Evolutionary conservation across 2,888 invertebrate genomes (phyloP), one percentile per base, ranked within the genome.

Genomic region (Sclerodermus sp.): DNA sequence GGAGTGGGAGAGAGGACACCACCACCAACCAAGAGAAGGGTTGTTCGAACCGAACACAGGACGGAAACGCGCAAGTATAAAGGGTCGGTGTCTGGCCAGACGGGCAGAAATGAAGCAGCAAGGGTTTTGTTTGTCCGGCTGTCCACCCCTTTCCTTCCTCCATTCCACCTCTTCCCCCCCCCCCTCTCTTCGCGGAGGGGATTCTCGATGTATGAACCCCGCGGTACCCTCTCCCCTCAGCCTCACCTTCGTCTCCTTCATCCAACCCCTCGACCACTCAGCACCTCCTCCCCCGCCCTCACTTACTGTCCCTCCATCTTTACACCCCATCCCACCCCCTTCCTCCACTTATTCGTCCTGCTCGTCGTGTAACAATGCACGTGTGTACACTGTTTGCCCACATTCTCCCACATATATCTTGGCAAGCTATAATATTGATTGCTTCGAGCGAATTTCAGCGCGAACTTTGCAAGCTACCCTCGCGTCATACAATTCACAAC

Each of bases 91-190:
- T 74, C 76, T 76, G 74, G 75, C 74, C 73, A 74, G 76, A 73
- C 74, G 73, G 71, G 73, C 71, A 76, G 75, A 74, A 76, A 75
- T 75, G 74, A 76, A 75, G 75, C 74, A 72, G 73, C 72, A 76
- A 73, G 74, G 76, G 74, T 75, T 77, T 77, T 77, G 77, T 77
- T 77, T 77, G 77, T 77, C 77, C 77, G 73, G 70, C 72, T 71
- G 75, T 72, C 73, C 73, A 69, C 71, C 74, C 73, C 70, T 73
- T 72, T 71, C 69, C 70, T 71, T 67, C 67, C 62, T 58, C 66
- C 64, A 49, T 50, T 62, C 67, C 63, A 64, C 57, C 43, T 38
- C 32, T 18, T 18, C 29, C 36, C 29, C 15, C 45, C 43, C 18
- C 8, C 23, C 23, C 23, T 5, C 3, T 8, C 23, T 8, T 23